A percentile compares a stretch with the other conserved stretches of the same genome.
Evolutionary conservation across 2,797 vertebrate genomes (phyloP).

Genomic region (Chromobotia macracanthus): DNA sequence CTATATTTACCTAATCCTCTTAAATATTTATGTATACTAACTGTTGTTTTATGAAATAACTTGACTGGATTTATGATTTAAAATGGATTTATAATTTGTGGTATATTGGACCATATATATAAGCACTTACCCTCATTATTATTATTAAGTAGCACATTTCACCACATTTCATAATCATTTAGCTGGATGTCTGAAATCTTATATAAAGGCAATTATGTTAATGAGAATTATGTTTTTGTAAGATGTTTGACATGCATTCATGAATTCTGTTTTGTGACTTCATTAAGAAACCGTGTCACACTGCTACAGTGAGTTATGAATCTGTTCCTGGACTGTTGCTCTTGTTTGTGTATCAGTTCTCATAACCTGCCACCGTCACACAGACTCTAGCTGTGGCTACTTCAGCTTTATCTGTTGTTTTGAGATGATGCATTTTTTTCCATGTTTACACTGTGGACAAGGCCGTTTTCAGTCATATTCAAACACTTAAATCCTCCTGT

Average conservation of each 20-base stretch:
- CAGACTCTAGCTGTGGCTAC: constrained; percentile 14
- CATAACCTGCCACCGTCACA: constrained; percentile 10
- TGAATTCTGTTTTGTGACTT: too few relatives aligned
- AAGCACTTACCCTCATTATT: too few relatives aligned
- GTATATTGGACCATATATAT: too few relatives aligned
- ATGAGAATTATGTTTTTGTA: constrained; percentile 48
- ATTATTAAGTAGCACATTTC: constrained; percentile 18
- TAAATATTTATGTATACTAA: too few relatives aligned
- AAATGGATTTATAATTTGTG: too few relatives aligned
- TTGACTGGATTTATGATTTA: too few relatives aligned
- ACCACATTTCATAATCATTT: background rate
- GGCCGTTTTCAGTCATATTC: constrained; percentile 51
- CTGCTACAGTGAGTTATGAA: too few relatives aligned
- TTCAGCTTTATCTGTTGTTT: constrained; percentile 46
- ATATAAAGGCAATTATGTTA: constrained; percentile 54
- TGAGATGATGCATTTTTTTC: constrained; percentile 43
- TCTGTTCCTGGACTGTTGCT: constrained; percentile 5
- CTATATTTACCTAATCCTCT: too few relatives aligned
- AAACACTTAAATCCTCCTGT: constrained; percentile 31
- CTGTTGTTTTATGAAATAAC: too few relatives aligned
- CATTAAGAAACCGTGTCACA: too few relatives aligned
- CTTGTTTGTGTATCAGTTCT: constrained; percentile 22
- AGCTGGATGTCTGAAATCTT: constrained; percentile 3
- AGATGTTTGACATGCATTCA: too few relatives aligned
- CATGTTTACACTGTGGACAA: constrained; percentile 51